These are phyloP conservation scores for Argyresthia albistria DNA, from an alignment of 2,888 invertebrate genomes.

Conservation along the genomic window DNA sequence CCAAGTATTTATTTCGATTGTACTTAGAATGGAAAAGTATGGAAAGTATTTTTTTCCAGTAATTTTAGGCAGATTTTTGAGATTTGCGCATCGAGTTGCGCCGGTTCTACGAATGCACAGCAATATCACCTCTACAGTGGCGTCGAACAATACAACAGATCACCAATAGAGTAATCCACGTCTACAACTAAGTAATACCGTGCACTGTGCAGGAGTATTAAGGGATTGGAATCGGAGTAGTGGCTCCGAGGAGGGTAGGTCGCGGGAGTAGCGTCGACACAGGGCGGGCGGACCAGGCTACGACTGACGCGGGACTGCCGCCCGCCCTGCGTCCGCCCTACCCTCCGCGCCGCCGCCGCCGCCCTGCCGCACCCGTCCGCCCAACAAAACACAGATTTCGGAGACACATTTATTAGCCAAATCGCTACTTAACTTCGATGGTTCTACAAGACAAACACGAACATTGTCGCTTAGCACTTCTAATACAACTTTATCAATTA, in stretches of 20 bases:
- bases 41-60: conserved; percentile 11
- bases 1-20: too few species aligned
- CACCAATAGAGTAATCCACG: not conserved
- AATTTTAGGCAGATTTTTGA: conserved; percentile 35
- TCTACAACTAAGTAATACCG: not conserved
- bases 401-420: conserved; percentile 64
- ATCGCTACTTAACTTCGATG: conserved; percentile 52
- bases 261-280: not conserved
- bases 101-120: conserved; percentile 37
- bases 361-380: conserved; percentile 33
- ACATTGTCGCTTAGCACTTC: conserved; percentile 10
- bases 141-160: not conserved
- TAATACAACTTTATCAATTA: not conserved
- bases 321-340: conserved; percentile 30
- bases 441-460: conserved; percentile 31
- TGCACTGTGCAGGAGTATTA: not conserved
- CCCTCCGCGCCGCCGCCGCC: conserved; percentile 25
- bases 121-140: conserved; percentile 29
- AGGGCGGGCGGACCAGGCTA: conserved; percentile 52
- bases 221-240: not conserved
- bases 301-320: conserved; percentile 67
- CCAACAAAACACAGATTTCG: conserved; percentile 64
- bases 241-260: not conserved
- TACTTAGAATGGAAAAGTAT: too few species aligned
- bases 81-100: conserved; percentile 66